Percentiles rank a stretch among this genome's conserved stretches.
phyloP scores from a whole-genome alignment of 2,113 vertebrate species.

The Heloderma charlesbogerti region DNA sequence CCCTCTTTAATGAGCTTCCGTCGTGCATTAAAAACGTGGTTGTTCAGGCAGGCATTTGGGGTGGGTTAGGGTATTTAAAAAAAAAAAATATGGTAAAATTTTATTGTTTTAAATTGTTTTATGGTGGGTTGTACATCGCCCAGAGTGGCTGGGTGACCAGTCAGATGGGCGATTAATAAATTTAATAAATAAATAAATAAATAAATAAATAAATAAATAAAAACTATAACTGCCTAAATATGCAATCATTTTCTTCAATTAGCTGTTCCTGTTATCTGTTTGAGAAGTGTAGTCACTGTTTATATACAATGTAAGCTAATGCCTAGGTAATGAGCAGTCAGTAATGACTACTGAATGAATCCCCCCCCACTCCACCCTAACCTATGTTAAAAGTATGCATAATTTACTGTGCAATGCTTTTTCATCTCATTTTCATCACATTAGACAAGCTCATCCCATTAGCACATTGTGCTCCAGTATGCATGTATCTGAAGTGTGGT shows the following conservation, averaged over 20 bases:
- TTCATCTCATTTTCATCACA: slow-evolving; percentile 1
- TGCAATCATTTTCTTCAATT: neutral
- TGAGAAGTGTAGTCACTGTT: neutral
- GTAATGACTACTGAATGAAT: slow-evolving; percentile 1
- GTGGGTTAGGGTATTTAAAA: no score
- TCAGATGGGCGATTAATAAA: no score
- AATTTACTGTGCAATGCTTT: slow-evolving; percentile 25
- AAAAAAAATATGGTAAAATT: no score
- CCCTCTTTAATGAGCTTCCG: no score
- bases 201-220: no score
- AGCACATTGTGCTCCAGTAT: neutral
- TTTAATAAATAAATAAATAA: no score
- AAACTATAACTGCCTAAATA: no score
- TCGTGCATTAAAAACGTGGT: no score
- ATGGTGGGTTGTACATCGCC: no score
- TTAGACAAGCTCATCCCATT: slow-evolving; percentile 1
- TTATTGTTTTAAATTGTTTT: no score
- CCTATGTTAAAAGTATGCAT: neutral
- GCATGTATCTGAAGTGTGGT: neutral
- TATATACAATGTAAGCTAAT: neutral
- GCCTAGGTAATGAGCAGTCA: neutral
- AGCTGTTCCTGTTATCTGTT: neutral
- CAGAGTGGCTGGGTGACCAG: no score
- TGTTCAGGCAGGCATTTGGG: no score
- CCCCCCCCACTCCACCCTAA: neutral